Percentiles rank a stretch among this genome's conserved stretches.
Evolutionary conservation across 2,113 vertebrate species (phyloP).

Genomic region (Chrysochloris asiatica): DNA sequence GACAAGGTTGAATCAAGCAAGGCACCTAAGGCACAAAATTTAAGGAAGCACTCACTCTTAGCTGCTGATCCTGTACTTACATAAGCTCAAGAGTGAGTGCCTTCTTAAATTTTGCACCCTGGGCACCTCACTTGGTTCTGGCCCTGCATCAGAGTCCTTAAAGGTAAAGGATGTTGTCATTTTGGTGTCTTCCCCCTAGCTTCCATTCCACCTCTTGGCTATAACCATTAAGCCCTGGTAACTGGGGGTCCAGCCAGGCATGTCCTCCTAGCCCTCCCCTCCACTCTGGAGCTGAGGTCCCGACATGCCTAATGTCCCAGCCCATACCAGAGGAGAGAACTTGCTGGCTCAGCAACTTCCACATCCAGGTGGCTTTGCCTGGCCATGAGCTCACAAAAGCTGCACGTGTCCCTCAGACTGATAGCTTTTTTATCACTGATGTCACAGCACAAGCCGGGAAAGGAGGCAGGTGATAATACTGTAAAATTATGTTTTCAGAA

Average conservation of each 20-base stretch:
- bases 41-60: background rate
- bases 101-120: background rate
- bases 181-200: background rate
- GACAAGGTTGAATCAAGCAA: background rate
- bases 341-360: background rate
- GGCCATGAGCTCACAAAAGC: background rate
- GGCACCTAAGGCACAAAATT: background rate
- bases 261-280: background rate
- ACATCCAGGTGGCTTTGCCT: background rate
- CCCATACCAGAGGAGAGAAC: background rate
- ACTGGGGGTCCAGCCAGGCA: background rate
- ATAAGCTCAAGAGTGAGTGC: background rate
- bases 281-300: background rate
- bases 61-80: background rate
- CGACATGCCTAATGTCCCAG: background rate
- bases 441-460: slow-evolving; percentile 78
- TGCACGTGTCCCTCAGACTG: slow-evolving; percentile 52
- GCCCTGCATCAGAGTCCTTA: background rate
- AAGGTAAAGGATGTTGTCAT: background rate
- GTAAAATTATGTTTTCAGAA: slow-evolving; percentile 83
- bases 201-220: background rate
- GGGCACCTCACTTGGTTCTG: background rate
- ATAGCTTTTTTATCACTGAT: slow-evolving; percentile 83
- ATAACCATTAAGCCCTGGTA: background rate
- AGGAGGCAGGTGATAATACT: slow-evolving; percentile 77